Evolutionary conservation across 2,113 vertebrate genomes (phyloP), one percentile per base, ranked within the genome.

Genomic region (Peromyscus californicus): DNA sequence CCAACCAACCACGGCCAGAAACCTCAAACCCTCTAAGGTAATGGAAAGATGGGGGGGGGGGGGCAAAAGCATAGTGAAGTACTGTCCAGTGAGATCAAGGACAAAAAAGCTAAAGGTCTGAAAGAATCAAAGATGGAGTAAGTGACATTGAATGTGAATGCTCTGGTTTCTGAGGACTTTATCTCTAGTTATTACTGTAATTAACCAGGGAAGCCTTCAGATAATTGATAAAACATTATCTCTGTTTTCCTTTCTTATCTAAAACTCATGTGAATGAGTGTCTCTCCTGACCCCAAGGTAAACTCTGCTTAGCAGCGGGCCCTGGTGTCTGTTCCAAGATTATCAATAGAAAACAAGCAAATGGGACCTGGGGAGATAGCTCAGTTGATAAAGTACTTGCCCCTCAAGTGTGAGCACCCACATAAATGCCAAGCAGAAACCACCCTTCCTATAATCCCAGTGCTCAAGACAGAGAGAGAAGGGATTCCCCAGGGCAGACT

Each of bases 181-280:
- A 72, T 12, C 15, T 90, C 74, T 90, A 19, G 78, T 94, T 67
- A 78, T 65, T 33, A 90, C 51, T 70, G 6, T 78, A 26, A 19
- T 42, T 80, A 57, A 83, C 22, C 39, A 92, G 21, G 1, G 17
- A 7, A 36, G 80, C 13, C 36, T 86, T 86, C 19, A 36, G n/a
- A 45, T 45, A 72, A 24, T 89, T 24, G 21, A 59, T 51, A 87
- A 78, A 39, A 78, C 29, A 8, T 54, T 95, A 3, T 70, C 15
- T 39, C 83, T 70, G 29, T 91, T 94, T 89, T 45, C 75, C 12
- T 54, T 54, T 54, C 54, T 54, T 54, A 67, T 59, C 85, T 92
- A 83, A 95, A 76, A 26, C 12, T 86, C 54, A 75, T 70, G 95
- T 80, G 36, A 87, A 70, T 75, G 61, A n/a, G 26, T 85, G 84